Base-by-base conservation (phyloP, 2,888 invertebrate species). In the Salticus scenicus region DNA sequence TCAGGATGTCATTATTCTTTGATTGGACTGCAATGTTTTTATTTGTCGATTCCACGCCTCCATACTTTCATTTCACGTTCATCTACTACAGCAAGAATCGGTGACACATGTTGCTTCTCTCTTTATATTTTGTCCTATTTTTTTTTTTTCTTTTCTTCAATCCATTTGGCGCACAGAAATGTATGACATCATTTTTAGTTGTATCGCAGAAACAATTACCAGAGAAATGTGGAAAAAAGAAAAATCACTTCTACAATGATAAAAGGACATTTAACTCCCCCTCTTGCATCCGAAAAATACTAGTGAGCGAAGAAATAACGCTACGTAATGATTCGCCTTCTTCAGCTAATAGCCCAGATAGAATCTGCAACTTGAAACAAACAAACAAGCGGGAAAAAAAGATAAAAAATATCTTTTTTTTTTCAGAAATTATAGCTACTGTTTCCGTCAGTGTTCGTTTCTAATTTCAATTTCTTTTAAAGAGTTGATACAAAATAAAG, bases 401-500 rank as follows among this genome's bases (percentile, higher is more conserved):
- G 24, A 57, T 5, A 47, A 47, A 17, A 47, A 47, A 17, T 47
- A 12, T 10, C 17, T 47, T 14, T 14, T 10, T 17, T 47, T 12
- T 24, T 57, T 57, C 57, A 8, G n/a, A 57, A 24, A 24, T 24
- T 57, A 24, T 57, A 47, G 47, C 47, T n/a, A 47, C 24, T 57
- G 57, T 57, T 5, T 57, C 17, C 17, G 57, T 12, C 33, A 69
- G 74, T 76, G 77, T 78, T 75, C 75, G 63, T 57, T 73, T 47
- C 77, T 77, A 77, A 84, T 84, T 84, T 64, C 66, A 47, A 73
- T 41, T 37, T 33, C 10, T 77, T 47, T 31, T 73, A 84, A 77
- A 67, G 83, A 84, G 83, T 84, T 84, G 77, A 69, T 14, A 42
- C 71, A 69, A 84, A 73, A 84, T 77, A 84, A 84, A 84, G 67